Conservation (phyloP, 2,797 vertebrate species). For the Passerculus sandwichensis region DNA sequence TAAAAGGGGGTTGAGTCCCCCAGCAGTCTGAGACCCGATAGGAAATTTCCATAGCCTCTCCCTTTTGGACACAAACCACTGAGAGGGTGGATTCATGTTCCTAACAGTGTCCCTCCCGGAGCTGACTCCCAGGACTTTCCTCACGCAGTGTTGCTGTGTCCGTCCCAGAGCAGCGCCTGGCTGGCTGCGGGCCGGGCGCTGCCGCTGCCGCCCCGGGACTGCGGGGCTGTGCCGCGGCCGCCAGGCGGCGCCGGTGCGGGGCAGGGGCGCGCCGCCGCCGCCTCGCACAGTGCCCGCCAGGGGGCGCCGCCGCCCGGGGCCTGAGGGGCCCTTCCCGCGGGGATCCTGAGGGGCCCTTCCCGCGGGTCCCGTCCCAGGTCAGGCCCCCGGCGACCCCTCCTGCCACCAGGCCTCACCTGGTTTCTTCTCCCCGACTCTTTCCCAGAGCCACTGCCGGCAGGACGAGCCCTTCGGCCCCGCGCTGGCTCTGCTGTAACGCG, state of each 20-base stretch:
- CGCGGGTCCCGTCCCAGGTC: not conserved
- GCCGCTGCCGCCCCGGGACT: too few species aligned
- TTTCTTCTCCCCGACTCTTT: not conserved
- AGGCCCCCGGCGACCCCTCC: not conserved
- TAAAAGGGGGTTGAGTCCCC: not conserved
- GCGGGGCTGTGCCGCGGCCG: not conserved
- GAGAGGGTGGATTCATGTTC: not conserved
- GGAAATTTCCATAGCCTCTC: not conserved
- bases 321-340: not conserved
- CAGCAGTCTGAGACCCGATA: rapidly evolving
- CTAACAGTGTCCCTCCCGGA: not conserved
- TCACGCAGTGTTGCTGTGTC: rapidly evolving
- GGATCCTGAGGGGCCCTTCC: not conserved
- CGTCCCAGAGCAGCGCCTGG: not conserved
- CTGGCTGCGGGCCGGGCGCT: not conserved
- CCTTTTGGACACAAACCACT: not conserved
- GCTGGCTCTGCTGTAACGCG: not conserved
- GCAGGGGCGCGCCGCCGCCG: not conserved
- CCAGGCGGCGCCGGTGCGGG: not conserved
- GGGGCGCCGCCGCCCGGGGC: not conserved
- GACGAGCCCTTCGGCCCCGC: not conserved
- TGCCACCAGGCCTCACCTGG: not conserved
- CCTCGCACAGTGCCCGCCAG: not conserved
- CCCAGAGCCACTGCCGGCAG: not conserved
- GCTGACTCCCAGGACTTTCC: not conserved